These are phyloP conservation scores for Rhopalosiphum maidis DNA, from an alignment of 1,140 invertebrate species.

Conservation along the genomic window DNA sequence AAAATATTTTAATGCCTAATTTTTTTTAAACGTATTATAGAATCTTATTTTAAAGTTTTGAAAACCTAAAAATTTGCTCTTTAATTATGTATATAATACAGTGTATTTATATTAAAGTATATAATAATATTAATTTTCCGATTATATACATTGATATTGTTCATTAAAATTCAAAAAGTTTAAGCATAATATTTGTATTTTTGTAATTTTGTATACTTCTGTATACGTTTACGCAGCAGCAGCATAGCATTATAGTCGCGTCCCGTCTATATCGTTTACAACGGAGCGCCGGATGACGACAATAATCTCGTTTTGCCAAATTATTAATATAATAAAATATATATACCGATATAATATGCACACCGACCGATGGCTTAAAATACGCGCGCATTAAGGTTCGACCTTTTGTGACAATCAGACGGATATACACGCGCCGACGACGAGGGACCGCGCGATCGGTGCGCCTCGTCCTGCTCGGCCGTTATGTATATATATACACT, in stretches of 20 bases:
- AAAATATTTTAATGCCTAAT: too few relatives aligned
- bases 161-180: background rate
- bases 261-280: background rate
- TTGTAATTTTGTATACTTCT: background rate
- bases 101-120: background rate
- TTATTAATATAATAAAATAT: background rate
- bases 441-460: background rate
- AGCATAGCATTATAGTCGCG: background rate
- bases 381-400: background rate
- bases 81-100: too few relatives aligned
- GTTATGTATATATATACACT: background rate
- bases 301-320: slow-evolving; percentile 46
- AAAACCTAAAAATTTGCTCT: too few relatives aligned
- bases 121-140: background rate
- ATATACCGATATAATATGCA: background rate
- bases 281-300: background rate
- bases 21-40: too few relatives aligned
- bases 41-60: too few relatives aligned
- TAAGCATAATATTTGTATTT: background rate
- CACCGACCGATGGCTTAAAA: slow-evolving; percentile 42
- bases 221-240: too few relatives aligned
- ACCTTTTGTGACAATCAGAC: slow-evolving; percentile 54
- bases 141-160: background rate
- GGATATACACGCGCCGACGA: background rate
- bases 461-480: background rate